These are phyloP conservation scores for Psix sp. DNA, from an alignment of 1,140 invertebrate genomes.

Conservation along the genomic window DNA sequence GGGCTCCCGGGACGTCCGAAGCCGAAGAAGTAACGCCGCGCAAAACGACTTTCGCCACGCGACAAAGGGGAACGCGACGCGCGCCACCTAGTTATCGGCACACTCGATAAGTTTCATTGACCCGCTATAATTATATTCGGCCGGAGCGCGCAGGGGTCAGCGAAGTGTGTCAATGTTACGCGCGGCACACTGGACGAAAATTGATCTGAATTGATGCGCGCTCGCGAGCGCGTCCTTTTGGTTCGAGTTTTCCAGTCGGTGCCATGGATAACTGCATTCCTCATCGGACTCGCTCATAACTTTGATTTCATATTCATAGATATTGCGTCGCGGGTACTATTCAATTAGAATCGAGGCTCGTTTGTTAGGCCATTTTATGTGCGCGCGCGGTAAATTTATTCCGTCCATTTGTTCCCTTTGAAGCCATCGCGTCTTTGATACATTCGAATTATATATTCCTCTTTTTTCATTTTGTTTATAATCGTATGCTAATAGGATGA, in stretches of 20 bases:
- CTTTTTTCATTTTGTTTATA: too few relatives aligned
- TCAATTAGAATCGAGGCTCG: too few relatives aligned
- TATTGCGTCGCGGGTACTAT: too few relatives aligned
- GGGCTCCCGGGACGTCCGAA: conserved; percentile 30
- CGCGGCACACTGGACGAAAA: conserved; percentile 33
- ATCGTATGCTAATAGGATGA: too few relatives aligned
- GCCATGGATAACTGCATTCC: conserved; percentile 38
- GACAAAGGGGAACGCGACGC: conserved; percentile 61
- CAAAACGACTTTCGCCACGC: conserved; percentile 62
- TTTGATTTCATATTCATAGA: not conserved
- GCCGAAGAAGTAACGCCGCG: conserved; percentile 38
- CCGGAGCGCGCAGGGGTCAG: conserved; percentile 41
- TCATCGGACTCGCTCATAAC: not conserved
- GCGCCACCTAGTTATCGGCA: conserved; percentile 52
- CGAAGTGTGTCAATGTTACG: conserved; percentile 61
- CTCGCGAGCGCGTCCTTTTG: not conserved
- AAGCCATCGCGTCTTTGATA: too few relatives aligned
- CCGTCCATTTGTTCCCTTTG: too few relatives aligned
- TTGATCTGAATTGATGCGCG: conserved; percentile 35
- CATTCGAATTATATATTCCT: too few relatives aligned
- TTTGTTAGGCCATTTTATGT: too few relatives aligned
- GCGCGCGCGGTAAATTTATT: too few relatives aligned
- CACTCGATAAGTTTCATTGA: conserved; percentile 60
- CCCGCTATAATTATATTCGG: conserved; percentile 60
- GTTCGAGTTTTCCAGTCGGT: conserved; percentile 12